Percentiles rank a stretch among this genome's conserved stretches.
phyloP scores from a whole-genome alignment of 2,888 invertebrate genomes.

The Lithophane leautieri region DNA sequence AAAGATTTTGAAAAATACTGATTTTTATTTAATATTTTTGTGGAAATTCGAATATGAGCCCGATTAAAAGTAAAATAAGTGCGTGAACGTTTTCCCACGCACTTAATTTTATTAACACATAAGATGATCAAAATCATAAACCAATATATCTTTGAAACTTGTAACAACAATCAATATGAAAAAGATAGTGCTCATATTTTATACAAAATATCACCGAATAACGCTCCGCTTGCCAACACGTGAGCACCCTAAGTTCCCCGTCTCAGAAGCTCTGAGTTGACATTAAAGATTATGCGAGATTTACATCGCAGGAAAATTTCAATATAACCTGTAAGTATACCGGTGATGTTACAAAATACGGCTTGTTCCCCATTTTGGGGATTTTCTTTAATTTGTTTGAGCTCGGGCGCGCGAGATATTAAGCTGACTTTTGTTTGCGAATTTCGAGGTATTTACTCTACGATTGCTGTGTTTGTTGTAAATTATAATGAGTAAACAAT shows the following conservation, averaged over 20 bases:
- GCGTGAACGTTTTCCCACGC: not conserved
- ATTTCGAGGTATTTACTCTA: conserved; percentile 49
- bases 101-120: too few species aligned
- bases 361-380: conserved; percentile 60
- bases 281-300: conserved; percentile 74
- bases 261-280: conserved; percentile 71
- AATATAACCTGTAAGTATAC: conserved; percentile 66
- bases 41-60: not conserved
- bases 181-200: not conserved
- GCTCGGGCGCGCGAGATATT: conserved; percentile 51
- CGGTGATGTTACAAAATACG: conserved; percentile 29
- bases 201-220: not conserved
- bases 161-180: not conserved
- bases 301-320: conserved; percentile 70
- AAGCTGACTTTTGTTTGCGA: conserved; percentile 57
- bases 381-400: conserved; percentile 74
- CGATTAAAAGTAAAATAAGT: not conserved
- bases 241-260: conserved; percentile 48
- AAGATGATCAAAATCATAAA: not conserved
- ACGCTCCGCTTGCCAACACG: conserved; percentile 60
- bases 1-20: too few species aligned
- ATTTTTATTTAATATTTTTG: not conserved
- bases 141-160: not conserved
- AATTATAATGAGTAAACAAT: conserved; percentile 41
- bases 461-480: conserved; percentile 39